Evolutionary conservation across 1,140 invertebrate species (phyloP).

Genomic region (Apis florea): DNA sequence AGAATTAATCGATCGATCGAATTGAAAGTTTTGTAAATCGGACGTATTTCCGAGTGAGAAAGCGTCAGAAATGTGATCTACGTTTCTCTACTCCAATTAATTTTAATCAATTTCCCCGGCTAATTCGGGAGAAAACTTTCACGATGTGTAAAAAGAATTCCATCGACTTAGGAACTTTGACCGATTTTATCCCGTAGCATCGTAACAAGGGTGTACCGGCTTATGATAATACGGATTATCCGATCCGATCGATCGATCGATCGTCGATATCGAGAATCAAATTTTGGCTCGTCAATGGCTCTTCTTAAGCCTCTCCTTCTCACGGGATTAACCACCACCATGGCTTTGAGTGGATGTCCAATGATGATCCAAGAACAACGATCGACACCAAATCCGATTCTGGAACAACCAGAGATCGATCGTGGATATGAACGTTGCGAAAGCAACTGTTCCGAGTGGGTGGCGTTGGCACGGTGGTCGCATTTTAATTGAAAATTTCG

Average conservation of each 20-base stretch:
- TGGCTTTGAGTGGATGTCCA: not conserved
- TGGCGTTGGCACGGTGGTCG: not conserved
- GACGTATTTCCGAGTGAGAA: no score
- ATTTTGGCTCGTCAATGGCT: not conserved
- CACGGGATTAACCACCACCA: not conserved
- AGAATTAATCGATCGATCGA: no score
- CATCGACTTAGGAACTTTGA: not conserved
- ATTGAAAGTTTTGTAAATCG: no score
- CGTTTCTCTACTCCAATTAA: no score
- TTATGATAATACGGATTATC: slow-evolving; percentile 10
- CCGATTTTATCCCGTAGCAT: not conserved
- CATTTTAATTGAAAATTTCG: slow-evolving; percentile 43
- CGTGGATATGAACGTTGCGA: slow-evolving; percentile 2
- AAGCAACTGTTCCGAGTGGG: slow-evolving; percentile 16
- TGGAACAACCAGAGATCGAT: no score
- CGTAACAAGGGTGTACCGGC: no score
- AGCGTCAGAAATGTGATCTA: no score
- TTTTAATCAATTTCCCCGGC: no score
- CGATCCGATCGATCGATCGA: slow-evolving; percentile 31
- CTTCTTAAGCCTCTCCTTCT: not conserved
- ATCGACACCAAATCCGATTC: slow-evolving; percentile 8
- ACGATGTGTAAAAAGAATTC: no score
- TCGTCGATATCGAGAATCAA: not conserved
- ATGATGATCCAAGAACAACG: no score
- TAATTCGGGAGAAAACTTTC: no score